These are phyloP conservation scores for Thamnophis sirtalis DNA, from an alignment of 2,113 vertebrate genomes.

Conservation along the genomic window DNA sequence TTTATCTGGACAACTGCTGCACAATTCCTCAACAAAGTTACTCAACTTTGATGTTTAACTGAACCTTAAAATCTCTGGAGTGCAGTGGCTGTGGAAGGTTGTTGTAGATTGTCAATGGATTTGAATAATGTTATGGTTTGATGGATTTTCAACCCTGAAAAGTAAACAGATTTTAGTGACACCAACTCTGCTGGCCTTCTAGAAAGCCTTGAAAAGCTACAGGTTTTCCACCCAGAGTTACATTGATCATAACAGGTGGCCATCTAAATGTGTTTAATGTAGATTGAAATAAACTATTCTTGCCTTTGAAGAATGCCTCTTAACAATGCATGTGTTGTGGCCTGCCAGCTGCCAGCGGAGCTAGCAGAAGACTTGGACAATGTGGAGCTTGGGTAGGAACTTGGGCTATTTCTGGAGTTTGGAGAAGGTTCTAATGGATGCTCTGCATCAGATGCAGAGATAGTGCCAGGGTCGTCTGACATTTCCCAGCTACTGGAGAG, in stretches of 20 bases:
- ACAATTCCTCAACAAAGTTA: background rate
- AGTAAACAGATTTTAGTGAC: background rate
- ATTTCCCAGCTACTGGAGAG: too few relatives aligned
- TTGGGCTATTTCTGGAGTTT: too few relatives aligned
- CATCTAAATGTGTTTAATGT: background rate
- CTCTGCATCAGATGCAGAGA: too few relatives aligned
- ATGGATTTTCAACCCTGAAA: background rate
- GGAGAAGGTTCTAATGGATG: too few relatives aligned
- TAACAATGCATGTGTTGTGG: background rate
- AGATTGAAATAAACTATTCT: background rate
- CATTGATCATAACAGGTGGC: background rate
- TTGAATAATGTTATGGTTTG: background rate
- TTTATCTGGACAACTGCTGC: too few relatives aligned
- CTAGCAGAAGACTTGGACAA: too few relatives aligned
- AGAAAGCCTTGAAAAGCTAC: background rate
- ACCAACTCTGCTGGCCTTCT: background rate
- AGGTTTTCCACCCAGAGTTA: background rate
- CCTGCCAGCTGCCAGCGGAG: too few relatives aligned
- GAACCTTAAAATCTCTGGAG: background rate
- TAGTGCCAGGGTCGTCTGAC: too few relatives aligned
- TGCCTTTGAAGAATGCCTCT: background rate
- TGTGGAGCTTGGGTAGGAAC: too few relatives aligned
- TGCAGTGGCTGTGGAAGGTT: background rate
- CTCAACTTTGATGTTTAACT: background rate
- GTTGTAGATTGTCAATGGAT: background rate